Evolutionary conservation across 2,113 vertebrate genomes (phyloP).

Genomic region (Plecotus auritus): DNA sequence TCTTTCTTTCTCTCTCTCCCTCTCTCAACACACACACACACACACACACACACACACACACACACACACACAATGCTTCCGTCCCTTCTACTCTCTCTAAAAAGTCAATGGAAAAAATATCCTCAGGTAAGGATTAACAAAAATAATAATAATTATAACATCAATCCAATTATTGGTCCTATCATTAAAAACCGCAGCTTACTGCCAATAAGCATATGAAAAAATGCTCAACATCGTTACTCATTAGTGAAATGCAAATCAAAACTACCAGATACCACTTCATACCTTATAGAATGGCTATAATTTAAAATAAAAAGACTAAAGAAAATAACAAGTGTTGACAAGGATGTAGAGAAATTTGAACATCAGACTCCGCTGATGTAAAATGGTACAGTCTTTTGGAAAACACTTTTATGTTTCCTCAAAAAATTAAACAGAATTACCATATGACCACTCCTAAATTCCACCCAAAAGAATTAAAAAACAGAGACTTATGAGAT

Average conservation of each 20-base stretch:
- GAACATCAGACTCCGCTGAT: background rate
- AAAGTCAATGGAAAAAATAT: no score
- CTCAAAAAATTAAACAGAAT: conserved; percentile 22
- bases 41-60: no score
- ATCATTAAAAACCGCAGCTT: background rate
- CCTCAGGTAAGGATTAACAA: background rate
- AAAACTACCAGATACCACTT: conserved; percentile 40
- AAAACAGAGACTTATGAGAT: background rate
- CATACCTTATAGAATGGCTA: background rate
- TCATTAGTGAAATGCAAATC: conserved; percentile 4
- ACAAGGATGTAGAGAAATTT: background rate
- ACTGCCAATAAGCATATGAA: background rate
- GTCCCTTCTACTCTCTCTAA: no score
- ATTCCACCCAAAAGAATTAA: background rate
- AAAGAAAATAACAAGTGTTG: background rate
- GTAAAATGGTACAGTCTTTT: background rate
- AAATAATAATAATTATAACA: background rate
- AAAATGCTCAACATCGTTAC: conserved; percentile 26
- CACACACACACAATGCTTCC: no score
- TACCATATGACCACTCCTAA: background rate
- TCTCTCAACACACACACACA: no score
- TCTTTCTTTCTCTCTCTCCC: no score
- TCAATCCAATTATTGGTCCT: background rate
- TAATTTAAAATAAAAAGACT: background rate
- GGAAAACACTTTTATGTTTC: conserved; percentile 4